These are phyloP conservation scores for Hemaris fuciformis DNA, from an alignment of 2,888 invertebrate species.

Conservation along the genomic window DNA sequence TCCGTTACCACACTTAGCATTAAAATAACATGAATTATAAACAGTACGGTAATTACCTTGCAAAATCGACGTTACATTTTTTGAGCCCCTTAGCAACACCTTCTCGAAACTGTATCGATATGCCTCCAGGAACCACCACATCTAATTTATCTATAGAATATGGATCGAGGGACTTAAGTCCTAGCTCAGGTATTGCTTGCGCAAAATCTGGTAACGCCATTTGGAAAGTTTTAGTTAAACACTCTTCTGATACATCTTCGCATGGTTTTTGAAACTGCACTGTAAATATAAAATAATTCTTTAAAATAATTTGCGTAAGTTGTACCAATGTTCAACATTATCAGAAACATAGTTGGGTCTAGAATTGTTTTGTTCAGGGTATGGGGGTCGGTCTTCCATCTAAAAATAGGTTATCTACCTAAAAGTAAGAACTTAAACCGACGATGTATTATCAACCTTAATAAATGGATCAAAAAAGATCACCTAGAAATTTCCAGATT, in stretches of 20 bases:
- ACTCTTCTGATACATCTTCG: conserved; percentile 36
- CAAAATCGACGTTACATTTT: conserved; percentile 49
- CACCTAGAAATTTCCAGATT: too few species aligned
- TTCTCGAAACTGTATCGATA: conserved; percentile 41
- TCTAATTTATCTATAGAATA: conserved; percentile 43
- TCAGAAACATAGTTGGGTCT: too few species aligned
- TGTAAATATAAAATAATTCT: background rate
- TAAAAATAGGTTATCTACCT: too few species aligned
- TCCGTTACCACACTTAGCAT: background rate
- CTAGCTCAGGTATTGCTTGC: conserved; percentile 45
- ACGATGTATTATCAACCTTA: too few species aligned
- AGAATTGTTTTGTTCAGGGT: too few species aligned
- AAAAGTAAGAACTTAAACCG: too few species aligned
- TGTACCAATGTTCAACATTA: too few species aligned
- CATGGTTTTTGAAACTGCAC: conserved; percentile 32
- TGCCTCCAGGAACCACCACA: conserved; percentile 44
- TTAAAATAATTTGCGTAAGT: background rate
- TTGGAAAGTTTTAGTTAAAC: conserved; percentile 45
- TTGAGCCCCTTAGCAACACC: conserved; percentile 48
- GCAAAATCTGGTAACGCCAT: conserved; percentile 40
- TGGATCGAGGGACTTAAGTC: conserved; percentile 48
- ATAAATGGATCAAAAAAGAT: too few species aligned
- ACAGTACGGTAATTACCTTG: conserved; percentile 35
- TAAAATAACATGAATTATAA: too few species aligned
- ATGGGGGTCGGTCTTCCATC: too few species aligned